A percentile compares a stretch with the other conserved stretches of the same genome.
Evolutionary conservation across 92 coral and sea anemone genomes (phyloP).

Genomic region (Zoanthus sociatus): DNA sequence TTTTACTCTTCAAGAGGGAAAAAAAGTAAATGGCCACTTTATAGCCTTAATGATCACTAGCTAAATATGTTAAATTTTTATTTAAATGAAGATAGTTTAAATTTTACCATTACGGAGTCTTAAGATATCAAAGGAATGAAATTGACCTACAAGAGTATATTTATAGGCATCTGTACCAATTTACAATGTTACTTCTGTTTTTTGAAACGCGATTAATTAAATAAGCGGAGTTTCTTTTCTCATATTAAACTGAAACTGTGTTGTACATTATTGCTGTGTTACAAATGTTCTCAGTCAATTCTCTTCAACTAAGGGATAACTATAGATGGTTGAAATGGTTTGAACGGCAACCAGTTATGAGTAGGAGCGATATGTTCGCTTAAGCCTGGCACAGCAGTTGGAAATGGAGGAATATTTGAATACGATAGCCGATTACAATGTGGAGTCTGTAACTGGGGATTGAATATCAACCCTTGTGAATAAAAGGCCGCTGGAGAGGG

Average conservation of each 20-base stretch:
- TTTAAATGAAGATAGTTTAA: too few species aligned
- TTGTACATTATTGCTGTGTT: not conserved
- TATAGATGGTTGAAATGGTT: constrained; percentile 5
- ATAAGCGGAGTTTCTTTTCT: not conserved
- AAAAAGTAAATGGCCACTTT: too few species aligned
- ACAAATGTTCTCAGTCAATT: not conserved
- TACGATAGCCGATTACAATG: constrained; percentile 20
- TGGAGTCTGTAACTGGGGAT: constrained; percentile 10
- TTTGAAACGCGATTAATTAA: not conserved
- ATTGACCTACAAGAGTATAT: not conserved
- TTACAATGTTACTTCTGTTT: not conserved
- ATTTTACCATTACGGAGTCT: too few species aligned
- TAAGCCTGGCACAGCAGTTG: not conserved
- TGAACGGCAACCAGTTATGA: constrained; percentile 9
- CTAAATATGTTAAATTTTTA: too few species aligned
- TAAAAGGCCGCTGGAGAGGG: not conserved
- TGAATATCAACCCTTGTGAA: not conserved
- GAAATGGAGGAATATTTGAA: constrained; percentile 2
- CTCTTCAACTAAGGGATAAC: not conserved
- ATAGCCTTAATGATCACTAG: too few species aligned
- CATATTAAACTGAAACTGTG: not conserved
- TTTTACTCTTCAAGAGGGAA: too few species aligned
- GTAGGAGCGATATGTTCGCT: not conserved
- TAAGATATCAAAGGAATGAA: too few species aligned
- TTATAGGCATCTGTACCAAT: not conserved